Evolutionary conservation across 2,797 vertebrate species (phyloP).

Genomic region (Cercopithecus hamlyni): DNA sequence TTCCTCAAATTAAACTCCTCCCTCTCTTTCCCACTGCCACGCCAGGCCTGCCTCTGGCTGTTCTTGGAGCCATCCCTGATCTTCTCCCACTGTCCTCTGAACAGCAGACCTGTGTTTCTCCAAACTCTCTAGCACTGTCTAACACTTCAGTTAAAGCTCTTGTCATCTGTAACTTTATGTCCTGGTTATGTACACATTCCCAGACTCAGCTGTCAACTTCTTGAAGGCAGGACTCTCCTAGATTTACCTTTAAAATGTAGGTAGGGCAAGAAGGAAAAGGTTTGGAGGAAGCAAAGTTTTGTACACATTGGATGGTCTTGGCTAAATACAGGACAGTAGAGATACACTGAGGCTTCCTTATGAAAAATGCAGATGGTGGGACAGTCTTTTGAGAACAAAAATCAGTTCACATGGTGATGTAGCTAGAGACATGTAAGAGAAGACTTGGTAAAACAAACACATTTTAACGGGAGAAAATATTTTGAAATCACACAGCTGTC

Average conservation of each 20-base stretch:
- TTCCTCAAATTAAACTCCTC: neutral
- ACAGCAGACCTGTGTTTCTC: neutral
- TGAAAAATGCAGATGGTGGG: neutral
- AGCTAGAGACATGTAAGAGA: neutral
- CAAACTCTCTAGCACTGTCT: neutral
- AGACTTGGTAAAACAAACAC: neutral
- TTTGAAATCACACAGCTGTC: neutral
- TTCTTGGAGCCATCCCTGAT: neutral
- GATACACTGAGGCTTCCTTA: neutral
- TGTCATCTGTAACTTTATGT: neutral
- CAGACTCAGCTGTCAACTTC: neutral
- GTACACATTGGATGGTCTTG: neutral
- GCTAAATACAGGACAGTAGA: neutral
- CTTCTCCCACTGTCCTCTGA: neutral
- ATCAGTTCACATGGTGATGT: neutral
- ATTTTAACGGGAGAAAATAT: neutral
- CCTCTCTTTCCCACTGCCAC: neutral
- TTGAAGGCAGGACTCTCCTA: neutral
- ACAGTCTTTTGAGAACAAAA: neutral
- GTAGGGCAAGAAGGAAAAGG: neutral
- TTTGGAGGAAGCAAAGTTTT: neutral
- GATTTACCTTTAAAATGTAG: neutral
- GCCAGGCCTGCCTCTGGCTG: neutral
- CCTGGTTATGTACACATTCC: neutral
- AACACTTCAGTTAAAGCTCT: neutral